Evolutionary conservation across 2,797 vertebrate genomes (phyloP), one percentile per base, ranked within the genome.

Genomic region (Tragelaphus eurycerus): DNA sequence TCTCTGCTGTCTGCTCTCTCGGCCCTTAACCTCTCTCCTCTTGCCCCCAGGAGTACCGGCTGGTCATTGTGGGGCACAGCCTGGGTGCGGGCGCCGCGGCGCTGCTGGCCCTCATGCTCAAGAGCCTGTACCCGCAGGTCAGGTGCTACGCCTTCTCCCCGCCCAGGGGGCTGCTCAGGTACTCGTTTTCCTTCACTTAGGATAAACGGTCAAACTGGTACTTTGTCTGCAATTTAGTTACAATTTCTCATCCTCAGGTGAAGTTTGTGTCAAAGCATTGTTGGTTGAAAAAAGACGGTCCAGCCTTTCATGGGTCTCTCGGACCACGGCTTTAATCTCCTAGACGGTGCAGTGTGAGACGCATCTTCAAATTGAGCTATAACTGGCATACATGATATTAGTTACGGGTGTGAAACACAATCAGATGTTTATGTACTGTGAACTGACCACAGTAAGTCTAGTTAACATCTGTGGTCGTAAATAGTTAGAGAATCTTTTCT

Each of bases 111-210:
- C 97, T 99, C 91, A 99, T 99, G 92, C 98, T 99, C 92, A 99
- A 98, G 81, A 98, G 97, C 17, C 97, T 99, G 57, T 99, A 99
- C 98, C 99, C 99, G 38, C 99, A 98, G 0, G 98, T 99, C 78
- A 98, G 98, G 90, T 99, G 99, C 89, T 99, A 99, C 0, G 98
- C 99, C 0, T 99, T 99, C 98, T 99, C 99, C 96, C 99, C 99
- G 95, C 99, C 99, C 98, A 99, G 99, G 96, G 99, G 99, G 34
- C 99, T 99, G 96, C 92, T 99, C 71, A 99, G 99, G 99, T 99
- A 98, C 98, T 57, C 16, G 1, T 19, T 10, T 38, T 29, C 79
- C 14, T 12, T 1, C 4, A 17, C 1, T 59, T 12, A 25, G 10
- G 25, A 59, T 64, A 16, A 31, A 4, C 0, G 10, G 25, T 29